Percentiles rank a stretch among this genome's conserved stretches.
phyloP scores from a whole-genome alignment of 1,140 invertebrate species.

The Drosophila nikananu region DNA sequence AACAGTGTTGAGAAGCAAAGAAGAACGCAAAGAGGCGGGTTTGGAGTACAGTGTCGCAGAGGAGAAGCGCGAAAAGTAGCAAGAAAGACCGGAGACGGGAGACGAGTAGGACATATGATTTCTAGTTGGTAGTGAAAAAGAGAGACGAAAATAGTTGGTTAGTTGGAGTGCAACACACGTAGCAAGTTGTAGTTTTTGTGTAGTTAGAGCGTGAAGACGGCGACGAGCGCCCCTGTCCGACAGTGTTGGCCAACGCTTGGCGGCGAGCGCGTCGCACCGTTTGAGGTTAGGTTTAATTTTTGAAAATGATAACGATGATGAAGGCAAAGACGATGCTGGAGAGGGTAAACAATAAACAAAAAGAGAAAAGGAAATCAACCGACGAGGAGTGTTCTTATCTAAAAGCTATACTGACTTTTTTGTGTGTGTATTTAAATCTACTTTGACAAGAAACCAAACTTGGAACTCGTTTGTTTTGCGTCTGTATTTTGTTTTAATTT shows the following conservation, averaged over 20 bases:
- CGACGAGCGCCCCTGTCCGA: constrained; percentile 16
- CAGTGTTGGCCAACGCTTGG: constrained; percentile 44
- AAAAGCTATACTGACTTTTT: constrained; percentile 46
- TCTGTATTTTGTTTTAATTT: constrained; percentile 79
- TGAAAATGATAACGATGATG: constrained; percentile 15
- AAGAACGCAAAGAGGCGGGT: constrained; percentile 17
- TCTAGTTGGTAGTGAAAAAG: constrained; percentile 65
- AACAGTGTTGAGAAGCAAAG: constrained; percentile 55
- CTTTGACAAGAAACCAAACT: constrained; percentile 58
- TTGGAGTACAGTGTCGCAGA: constrained; percentile 8
- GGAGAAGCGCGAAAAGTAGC: constrained; percentile 16
- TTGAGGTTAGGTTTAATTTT: constrained; percentile 66
- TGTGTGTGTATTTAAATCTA: constrained; percentile 55
- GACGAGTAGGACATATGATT: constrained; percentile 62
- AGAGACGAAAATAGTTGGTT: constrained; percentile 44
- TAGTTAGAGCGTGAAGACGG: constrained; percentile 58
- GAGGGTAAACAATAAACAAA: constrained; percentile 40
- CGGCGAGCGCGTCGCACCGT: constrained; percentile 19
- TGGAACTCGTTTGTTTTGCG: constrained; percentile 66
- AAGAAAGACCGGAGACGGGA: constrained; percentile 28
- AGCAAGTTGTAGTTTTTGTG: constrained; percentile 71
- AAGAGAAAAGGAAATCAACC: constrained; percentile 18
- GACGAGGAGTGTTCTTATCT: constrained; percentile 52
- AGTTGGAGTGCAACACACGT: constrained; percentile 45
- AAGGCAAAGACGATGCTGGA: constrained; percentile 24